These are phyloP conservation scores for Heliocidaris erythrogramma DNA, from an alignment of 35 echinoderm and acorn worm genomes.

Conservation along the genomic window DNA sequence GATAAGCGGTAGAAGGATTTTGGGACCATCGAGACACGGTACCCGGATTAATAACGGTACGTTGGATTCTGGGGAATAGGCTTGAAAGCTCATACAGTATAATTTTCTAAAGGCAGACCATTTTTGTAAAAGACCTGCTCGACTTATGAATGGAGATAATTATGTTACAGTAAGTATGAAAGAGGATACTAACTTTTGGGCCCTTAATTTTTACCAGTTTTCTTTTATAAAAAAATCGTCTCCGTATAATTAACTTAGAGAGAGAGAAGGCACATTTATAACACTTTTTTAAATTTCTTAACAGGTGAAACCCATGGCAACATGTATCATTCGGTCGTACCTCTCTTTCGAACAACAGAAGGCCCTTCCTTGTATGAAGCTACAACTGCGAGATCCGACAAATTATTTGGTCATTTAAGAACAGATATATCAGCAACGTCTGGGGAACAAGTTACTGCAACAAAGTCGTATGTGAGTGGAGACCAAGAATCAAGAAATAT, in stretches of 20 bases:
- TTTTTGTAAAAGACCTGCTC: too few relatives aligned
- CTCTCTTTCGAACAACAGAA: not conserved
- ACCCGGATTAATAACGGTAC: not conserved
- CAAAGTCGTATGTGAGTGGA: not conserved
- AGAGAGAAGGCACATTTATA: not conserved
- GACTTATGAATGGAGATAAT: too few relatives aligned
- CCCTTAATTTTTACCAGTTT: too few relatives aligned
- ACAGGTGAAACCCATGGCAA: not conserved
- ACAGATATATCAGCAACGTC: not conserved
- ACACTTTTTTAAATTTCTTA: not conserved
- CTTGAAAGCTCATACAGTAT: not conserved
- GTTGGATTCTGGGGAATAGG: not conserved
- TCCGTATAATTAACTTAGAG: not conserved
- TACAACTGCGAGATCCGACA: not conserved
- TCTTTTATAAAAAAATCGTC: too few relatives aligned
- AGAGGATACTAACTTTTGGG: too few relatives aligned
- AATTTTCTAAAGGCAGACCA: too few relatives aligned
- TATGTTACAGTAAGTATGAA: too few relatives aligned
- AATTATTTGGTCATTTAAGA: not conserved
- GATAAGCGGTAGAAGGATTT: not conserved
- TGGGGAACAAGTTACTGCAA: not conserved
- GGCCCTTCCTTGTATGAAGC: not conserved
- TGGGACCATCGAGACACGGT: not conserved
- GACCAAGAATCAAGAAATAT: not conserved
- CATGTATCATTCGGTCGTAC: not conserved